Conservation (phyloP, 2,113 vertebrate genomes). For the Apistogramma diplotaenia region DNA sequence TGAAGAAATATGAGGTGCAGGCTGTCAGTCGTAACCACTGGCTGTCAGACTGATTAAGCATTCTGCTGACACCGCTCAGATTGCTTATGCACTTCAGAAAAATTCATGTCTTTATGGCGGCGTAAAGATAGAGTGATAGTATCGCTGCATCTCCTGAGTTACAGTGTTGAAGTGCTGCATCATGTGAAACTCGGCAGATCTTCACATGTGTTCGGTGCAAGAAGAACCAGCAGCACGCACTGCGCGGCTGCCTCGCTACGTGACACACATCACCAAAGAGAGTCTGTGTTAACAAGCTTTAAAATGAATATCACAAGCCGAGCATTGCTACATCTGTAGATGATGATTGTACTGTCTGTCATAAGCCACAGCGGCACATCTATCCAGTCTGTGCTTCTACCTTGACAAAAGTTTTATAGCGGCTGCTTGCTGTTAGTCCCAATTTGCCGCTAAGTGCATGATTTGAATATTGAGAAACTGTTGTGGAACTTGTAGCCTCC, state of each 20-base stretch:
- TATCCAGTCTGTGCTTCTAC: background rate
- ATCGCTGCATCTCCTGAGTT: background rate
- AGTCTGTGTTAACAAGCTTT: background rate
- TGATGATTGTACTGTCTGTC: background rate
- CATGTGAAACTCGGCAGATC: background rate
- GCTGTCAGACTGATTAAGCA: conserved; percentile 12
- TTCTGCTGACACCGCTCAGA: background rate
- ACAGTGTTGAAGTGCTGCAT: background rate
- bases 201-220: background rate
- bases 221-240: background rate
- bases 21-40: background rate
- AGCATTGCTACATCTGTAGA: background rate
- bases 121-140: background rate
- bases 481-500: background rate
- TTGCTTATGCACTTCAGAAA: background rate
- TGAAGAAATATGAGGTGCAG: background rate
- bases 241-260: background rate
- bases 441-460: background rate
- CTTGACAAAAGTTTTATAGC: background rate
- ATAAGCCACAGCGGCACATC: background rate
- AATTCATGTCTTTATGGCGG: background rate
- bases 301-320: background rate
- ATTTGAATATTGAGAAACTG: background rate
- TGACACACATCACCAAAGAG: background rate
- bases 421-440: background rate